Evolutionary conservation across 2,113 vertebrate genomes (phyloP).

Genomic region (Rafetus swinhoei): DNA sequence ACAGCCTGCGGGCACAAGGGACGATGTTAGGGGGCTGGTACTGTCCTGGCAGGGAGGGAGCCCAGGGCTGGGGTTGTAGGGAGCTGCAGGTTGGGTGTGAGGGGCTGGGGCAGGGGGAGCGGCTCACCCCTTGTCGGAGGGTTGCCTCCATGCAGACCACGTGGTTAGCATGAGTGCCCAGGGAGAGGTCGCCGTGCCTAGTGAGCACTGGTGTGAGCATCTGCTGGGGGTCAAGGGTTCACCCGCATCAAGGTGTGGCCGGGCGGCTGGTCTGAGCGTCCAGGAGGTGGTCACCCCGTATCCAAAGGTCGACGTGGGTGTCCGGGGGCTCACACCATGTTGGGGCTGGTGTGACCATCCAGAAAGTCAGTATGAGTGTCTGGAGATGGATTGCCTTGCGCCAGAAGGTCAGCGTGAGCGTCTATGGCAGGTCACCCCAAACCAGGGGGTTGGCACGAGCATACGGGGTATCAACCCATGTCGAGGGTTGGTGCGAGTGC

Average conservation of each 20-base stretch:
- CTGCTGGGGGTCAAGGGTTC: background rate
- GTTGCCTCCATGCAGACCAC: no score
- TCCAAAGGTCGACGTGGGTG: background rate
- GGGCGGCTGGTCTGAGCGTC: background rate
- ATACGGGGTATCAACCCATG: fast-evolving
- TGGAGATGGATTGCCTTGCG: no score
- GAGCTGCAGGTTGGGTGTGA: background rate
- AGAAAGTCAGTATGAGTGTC: no score
- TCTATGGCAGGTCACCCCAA: no score
- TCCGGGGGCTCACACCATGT: background rate
- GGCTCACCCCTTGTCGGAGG: no score
- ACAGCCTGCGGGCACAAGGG: conserved; percentile 73
- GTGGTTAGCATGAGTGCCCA: background rate
- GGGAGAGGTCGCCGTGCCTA: background rate
- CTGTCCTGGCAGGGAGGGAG: background rate
- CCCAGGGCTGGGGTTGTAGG: background rate
- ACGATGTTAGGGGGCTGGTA: background rate
- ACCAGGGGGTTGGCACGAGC: background rate
- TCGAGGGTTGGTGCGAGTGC: no score
- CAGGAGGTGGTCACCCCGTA: background rate
- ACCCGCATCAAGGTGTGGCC: background rate
- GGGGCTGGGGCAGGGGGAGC: background rate
- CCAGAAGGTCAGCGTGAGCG: background rate
- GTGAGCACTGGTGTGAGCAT: background rate
- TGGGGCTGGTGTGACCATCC: no score